A percentile compares a stretch with the other conserved stretches of the same genome.
phyloP scores from a whole-genome alignment of 2,113 vertebrate genomes.

The chimpanzee (Pan troglodytes) region NHGRI_mPanTro3-v2.1_pri NC_072401.2:75420001-75420500 shows the following conservation, averaged over 20 bases:
- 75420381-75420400: conserved; percentile 17
- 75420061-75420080: conserved; percentile 56
- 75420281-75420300: background rate
- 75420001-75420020: background rate
- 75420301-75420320: background rate
- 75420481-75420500: conserved; percentile 34
- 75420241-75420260: background rate
- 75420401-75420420: background rate
- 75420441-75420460: conserved; percentile 48
- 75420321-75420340: background rate
- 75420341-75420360: conserved; percentile 23
- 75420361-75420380: conserved; percentile 10
- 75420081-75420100: conserved; percentile 54
- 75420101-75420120: conserved; percentile 54
- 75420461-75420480: conserved; percentile 57
- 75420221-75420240: background rate
- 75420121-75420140: conserved; percentile 42
- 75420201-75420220: background rate
- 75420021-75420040: conserved; percentile 33
- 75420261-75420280: background rate
- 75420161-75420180: background rate
- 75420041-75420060: conserved; percentile 27
- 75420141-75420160: conserved; percentile 38
- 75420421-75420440: conserved; percentile 27
- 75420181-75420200: background rate